Base-by-base conservation (phyloP, 2,113 vertebrate genomes). In the Scartelaos histophorus region DNA sequence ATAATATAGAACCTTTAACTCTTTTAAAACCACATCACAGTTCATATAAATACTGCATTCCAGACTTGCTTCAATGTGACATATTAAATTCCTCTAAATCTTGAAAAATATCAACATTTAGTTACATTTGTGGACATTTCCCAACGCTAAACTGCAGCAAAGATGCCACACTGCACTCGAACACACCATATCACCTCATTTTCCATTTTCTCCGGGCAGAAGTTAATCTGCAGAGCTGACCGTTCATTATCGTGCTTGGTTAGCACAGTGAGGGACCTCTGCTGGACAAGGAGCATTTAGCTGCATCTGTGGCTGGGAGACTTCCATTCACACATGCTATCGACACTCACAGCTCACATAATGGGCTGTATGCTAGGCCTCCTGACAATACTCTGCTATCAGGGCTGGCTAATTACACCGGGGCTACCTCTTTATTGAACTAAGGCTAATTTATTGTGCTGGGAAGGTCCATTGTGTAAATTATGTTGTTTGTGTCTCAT, bases 191-290 rank as follows among this genome's bases (percentile, higher is more conserved):
- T 80, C 73, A 71, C 58, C 78, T 70, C 13, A 71, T 85, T 82
- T 81, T 76, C 66, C 10, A 70, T 84, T 82, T 81, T 76, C 62
- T 3, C 69, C 54, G 72, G 67, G 73, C 72, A 73, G 24, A 71
- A 75, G 79, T 81, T 85, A 74, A 86, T 88, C 70, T 85, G 78
- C 67, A 76, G 64, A 79, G 75, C 70, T 82, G 77, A 83, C 74
- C 85, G 46, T 73, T 81, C 76, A 80, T 86, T 85, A 81, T 86
- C 73, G 67, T 62, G 77, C 71, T 69, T 76, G 78, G 70, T 79
- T 78, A 72, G 78, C 73, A 68, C 84, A 67, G 64, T 65, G 15
- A 81, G 85, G 93, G 89, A 92, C 92, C 92, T 92, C 92, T 91
- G 66, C 90, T 88, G 92, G 92, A 85, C 85, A 70, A 69, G 73